Evolutionary conservation across 2,888 invertebrate genomes (phyloP).

Genomic region (Bhutanitis thaidina): DNA sequence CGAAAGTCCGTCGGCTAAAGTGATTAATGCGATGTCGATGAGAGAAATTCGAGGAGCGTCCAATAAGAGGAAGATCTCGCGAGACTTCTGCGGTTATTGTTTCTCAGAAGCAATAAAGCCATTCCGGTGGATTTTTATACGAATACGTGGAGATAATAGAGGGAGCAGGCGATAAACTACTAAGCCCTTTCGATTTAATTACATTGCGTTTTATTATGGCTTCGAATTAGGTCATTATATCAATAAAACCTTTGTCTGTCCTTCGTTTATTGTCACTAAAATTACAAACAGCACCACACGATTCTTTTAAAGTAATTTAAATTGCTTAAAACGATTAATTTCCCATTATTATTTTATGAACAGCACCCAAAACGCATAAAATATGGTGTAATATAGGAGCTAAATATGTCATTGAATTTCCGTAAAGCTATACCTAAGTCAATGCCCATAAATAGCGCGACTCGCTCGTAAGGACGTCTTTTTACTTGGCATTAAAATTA

Average conservation of each 20-base stretch:
- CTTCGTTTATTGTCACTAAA: no score
- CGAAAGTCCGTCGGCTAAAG: not conserved
- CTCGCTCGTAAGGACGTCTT: not conserved
- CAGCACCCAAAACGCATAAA: no score
- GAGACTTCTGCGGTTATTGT: conserved; percentile 19
- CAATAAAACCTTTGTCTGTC: no score
- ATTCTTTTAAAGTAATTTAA: no score
- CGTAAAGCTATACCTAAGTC: no score
- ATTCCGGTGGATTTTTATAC: not conserved
- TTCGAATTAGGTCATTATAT: not conserved
- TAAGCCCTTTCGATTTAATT: conserved; percentile 1
- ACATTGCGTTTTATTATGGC: not conserved
- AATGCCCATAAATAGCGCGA: not conserved
- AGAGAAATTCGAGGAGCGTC: conserved; percentile 12
- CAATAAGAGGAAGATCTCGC: conserved; percentile 15
- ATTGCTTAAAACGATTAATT: no score
- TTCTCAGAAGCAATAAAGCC: conserved; percentile 15
- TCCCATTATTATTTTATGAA: not conserved
- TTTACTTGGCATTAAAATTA: conserved; percentile 7
- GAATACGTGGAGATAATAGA: not conserved
- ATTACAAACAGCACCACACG: no score
- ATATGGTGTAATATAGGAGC: no score
- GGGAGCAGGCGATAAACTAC: not conserved
- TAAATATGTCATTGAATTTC: no score
- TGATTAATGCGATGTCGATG: conserved; percentile 15